Base-by-base conservation (phyloP, 2,888 invertebrate species). In the Parasteatoda lunata region DNA sequence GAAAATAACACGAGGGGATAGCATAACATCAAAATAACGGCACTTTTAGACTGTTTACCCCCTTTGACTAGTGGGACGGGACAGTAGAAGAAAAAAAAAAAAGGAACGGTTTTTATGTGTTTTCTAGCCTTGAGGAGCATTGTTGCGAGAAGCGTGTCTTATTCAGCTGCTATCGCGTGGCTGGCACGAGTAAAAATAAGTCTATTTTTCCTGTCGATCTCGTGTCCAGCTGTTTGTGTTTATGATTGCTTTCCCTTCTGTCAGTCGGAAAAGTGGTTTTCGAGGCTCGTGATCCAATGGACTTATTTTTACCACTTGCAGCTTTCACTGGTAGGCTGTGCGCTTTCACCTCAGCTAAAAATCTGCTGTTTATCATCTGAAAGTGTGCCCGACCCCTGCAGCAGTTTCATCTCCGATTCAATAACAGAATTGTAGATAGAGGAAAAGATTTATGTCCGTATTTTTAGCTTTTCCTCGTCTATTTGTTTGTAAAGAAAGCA, bases 161-260 rank as follows among this genome's bases (percentile, higher is more conserved):
- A 47, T 48, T 72, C 80, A 80, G 80, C 72, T 80, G 80, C 51
- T 51, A 49, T 64, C 82, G n/a, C 76, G 76, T 76, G 70, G 8
- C 70, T 8, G 82, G 54, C 82, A 64, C 82, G 76, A 82, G 82
- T 64, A 48, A 82, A 82, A 82, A 82, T 82, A 76, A 76, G 76
- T 82, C 68, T 76, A 70, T 76, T 76, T 80, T 76, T 64, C 64
- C 47, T 8, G 13, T 7, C 8, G n/a, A 47, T 54, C 65, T 54
- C 47, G 48, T 79, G 79, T 79, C 79, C 79, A 79, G 59, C 75
- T 75, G 75, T 70, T 65, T n/a, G 65, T 48, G 47, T 76, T 68
- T 66, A n/a, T 47, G 11, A 48, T 52, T 52, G 51, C 13, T 9
- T 30, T 8, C 30, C 9, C 48, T 13, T 77, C 77, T 47, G 52